phyloP scores from a whole-genome alignment of 2,888 invertebrate species.

The Sympetrum striolatum region DNA sequence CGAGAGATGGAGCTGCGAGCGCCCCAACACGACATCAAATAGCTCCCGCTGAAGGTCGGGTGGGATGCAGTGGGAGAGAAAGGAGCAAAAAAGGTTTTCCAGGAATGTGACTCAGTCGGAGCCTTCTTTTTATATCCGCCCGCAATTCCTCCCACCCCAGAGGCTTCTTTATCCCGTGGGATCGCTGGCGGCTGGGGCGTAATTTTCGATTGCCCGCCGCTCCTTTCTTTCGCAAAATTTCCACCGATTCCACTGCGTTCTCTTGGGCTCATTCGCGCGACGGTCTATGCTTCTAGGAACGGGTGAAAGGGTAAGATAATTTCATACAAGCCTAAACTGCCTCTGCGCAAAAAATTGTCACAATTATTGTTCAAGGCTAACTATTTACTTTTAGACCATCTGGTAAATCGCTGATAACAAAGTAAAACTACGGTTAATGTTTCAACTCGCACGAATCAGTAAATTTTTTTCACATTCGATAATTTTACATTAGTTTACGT shows the following conservation, averaged over 20 bases:
- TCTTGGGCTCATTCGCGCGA: neutral
- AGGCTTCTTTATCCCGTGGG: slow-evolving; percentile 5
- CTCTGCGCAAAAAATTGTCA: too few species aligned
- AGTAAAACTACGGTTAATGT: too few species aligned
- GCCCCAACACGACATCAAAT: slow-evolving; percentile 10
- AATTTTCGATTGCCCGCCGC: slow-evolving; percentile 26
- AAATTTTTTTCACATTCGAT: too few species aligned
- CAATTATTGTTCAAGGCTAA: too few species aligned
- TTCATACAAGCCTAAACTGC: neutral
- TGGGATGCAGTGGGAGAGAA: neutral
- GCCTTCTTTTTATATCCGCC: neutral
- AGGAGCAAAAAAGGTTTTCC: neutral
- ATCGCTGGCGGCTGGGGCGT: slow-evolving; percentile 19
- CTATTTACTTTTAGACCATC: too few species aligned
- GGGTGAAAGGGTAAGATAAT: neutral
- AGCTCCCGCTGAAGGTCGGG: slow-evolving; percentile 28
- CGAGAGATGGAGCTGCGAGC: neutral
- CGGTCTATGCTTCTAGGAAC: neutral
- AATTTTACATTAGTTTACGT: too few species aligned
- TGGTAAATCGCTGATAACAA: too few species aligned
- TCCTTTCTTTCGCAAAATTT: neutral
- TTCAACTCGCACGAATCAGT: too few species aligned
- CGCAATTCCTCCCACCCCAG: neutral
- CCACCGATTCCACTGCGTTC: neutral
- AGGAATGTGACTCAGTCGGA: slow-evolving; percentile 32